Evolutionary conservation across 2,888 invertebrate species (phyloP).

Genomic region (Drosophila sordidapex): DNA sequence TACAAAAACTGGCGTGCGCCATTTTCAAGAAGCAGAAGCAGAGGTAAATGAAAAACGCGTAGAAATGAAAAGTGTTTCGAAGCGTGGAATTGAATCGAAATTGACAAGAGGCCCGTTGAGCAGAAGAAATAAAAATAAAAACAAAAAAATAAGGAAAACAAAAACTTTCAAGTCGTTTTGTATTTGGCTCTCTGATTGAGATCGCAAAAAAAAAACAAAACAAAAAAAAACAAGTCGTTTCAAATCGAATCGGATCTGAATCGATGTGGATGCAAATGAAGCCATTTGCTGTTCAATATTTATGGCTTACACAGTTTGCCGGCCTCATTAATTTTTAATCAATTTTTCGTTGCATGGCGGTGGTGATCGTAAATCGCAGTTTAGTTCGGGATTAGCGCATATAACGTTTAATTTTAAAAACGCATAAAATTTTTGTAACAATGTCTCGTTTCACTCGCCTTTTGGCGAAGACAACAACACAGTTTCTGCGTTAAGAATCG

Average conservation of each 20-base stretch:
- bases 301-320: slow-evolving; percentile 68
- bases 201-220: background rate
- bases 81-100: slow-evolving; percentile 37
- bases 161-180: slow-evolving; percentile 6
- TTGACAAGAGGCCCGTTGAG: background rate
- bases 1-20: slow-evolving; percentile 62
- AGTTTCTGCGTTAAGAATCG: background rate
- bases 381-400: slow-evolving; percentile 77
- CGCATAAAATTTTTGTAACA: slow-evolving; percentile 81
- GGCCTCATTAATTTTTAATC: slow-evolving; percentile 77
- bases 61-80: slow-evolving; percentile 72
- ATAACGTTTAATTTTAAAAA: slow-evolving; percentile 81
- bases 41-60: slow-evolving; percentile 6
- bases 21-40: slow-evolving; percentile 44
- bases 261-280: slow-evolving; percentile 71
- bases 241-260: slow-evolving; percentile 20
- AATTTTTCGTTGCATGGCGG: slow-evolving; percentile 66
- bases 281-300: slow-evolving; percentile 67
- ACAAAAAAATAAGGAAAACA: background rate
- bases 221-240: background rate
- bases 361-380: slow-evolving; percentile 75
- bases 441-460: slow-evolving; percentile 45
- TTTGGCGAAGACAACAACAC: slow-evolving; percentile 4
- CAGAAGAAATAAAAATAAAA: slow-evolving; percentile 3
- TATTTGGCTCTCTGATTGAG: slow-evolving; percentile 9